Conservation (phyloP, 2,113 vertebrate species). For the Petrocephalus microphthalmus region DNA sequence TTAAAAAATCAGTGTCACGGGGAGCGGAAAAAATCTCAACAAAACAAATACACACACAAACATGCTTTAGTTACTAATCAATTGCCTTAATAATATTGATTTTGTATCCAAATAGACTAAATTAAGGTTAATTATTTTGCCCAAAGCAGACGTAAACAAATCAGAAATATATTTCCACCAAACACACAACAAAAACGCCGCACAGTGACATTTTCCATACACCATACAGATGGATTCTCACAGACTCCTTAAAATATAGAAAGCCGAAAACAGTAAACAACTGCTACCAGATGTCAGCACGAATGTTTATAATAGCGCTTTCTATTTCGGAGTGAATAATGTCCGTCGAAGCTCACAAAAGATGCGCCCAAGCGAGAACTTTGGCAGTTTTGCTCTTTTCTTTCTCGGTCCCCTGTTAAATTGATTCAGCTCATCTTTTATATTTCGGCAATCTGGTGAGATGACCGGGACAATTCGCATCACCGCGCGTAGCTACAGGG, state of each 20-base stretch:
- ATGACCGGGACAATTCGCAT: slow-evolving; percentile 19
- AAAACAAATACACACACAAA: slow-evolving; percentile 31
- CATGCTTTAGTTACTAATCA: slow-evolving; percentile 48
- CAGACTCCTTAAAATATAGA: slow-evolving; percentile 28
- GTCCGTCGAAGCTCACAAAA: slow-evolving; percentile 67
- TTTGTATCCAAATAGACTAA: slow-evolving; percentile 72
- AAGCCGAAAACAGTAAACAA: slow-evolving; percentile 59
- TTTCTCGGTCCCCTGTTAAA: slow-evolving; percentile 35
- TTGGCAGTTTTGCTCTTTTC: slow-evolving; percentile 54
- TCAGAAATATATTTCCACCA: slow-evolving; percentile 56
- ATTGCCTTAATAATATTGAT: slow-evolving; percentile 68
- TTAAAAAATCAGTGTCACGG: slow-evolving; percentile 44
- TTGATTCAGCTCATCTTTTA: slow-evolving; percentile 42
- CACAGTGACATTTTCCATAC: slow-evolving; percentile 33
- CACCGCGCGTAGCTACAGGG: slow-evolving; percentile 27
- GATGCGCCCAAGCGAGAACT: slow-evolving; percentile 68
- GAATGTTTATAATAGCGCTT: slow-evolving; percentile 47
- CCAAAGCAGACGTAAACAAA: slow-evolving; percentile 59
- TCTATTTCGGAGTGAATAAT: slow-evolving; percentile 51
- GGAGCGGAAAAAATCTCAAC: slow-evolving; percentile 64
- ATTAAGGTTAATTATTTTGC: slow-evolving; percentile 74
- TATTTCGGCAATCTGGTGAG: slow-evolving; percentile 48
- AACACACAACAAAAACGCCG: slow-evolving; percentile 57
- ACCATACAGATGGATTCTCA: slow-evolving; percentile 9
- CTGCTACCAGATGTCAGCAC: slow-evolving; percentile 68